A percentile compares a stretch with the other conserved stretches of the same genome.
These are phyloP conservation scores for Lepus oiostolus DNA, from an alignment of 2,797 vertebrate species.

Conservation along the genomic window DNA sequence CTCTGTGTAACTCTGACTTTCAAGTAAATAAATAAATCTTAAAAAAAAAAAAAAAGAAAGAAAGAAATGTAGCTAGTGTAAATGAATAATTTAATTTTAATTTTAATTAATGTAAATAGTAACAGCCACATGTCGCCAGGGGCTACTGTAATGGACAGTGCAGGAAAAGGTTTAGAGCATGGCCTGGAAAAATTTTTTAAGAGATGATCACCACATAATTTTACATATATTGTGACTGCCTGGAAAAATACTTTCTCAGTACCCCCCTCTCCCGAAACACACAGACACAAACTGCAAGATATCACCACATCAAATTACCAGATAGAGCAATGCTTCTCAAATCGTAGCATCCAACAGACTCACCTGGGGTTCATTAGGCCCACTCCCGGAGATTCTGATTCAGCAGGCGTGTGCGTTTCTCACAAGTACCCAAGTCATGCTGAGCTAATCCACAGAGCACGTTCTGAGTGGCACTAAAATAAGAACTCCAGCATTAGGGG, in stretches of 20 bases:
- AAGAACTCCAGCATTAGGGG: background rate
- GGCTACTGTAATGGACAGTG: background rate
- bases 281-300: background rate
- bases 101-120: constrained; percentile 34
- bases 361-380: background rate
- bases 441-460: background rate
- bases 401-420: background rate
- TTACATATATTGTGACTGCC: background rate
- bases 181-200: background rate
- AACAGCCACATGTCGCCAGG: background rate
- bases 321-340: background rate
- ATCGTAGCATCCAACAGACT: background rate
- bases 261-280: background rate
- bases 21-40: too few species aligned
- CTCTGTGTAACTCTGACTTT: too few species aligned
- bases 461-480: background rate
- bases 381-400: background rate
- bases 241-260: constrained; percentile 38
- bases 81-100: background rate
- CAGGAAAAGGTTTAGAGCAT: background rate
- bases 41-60: too few species aligned
- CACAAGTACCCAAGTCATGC: background rate
- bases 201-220: background rate
- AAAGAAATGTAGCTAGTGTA: background rate
- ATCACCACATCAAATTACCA: background rate